phyloP scores from a whole-genome alignment of 2,888 invertebrate species.

The Trachelus troglodyta region DNA sequence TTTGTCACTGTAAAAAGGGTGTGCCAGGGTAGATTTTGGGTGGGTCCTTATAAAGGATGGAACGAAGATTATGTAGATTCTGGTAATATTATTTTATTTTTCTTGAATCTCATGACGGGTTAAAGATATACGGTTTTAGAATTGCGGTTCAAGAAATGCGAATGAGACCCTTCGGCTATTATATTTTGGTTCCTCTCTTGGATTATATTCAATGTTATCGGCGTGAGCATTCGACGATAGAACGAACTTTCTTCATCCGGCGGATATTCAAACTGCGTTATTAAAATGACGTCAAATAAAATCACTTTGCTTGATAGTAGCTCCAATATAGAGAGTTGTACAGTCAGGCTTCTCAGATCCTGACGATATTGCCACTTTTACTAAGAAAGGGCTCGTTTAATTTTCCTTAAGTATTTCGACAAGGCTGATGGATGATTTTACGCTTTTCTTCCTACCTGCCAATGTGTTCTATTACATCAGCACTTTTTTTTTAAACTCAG shows the following conservation, averaged over 20 bases:
- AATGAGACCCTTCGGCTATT: background rate
- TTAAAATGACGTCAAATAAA: conserved; percentile 31
- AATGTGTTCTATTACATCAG: background rate
- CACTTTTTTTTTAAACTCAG: background rate
- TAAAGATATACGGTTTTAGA: background rate
- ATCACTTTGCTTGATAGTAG: conserved; percentile 23
- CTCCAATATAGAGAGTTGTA: background rate
- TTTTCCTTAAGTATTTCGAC: background rate
- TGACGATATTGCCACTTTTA: conserved; percentile 12
- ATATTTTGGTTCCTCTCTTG: background rate
- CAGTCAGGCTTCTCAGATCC: conserved; percentile 4
- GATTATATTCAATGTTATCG: background rate
- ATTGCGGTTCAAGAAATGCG: no score
- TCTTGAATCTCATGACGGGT: background rate
- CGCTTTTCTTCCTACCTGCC: background rate
- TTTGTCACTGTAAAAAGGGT: background rate
- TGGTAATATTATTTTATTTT: background rate
- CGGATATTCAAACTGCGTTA: conserved; percentile 11
- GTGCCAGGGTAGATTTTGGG: background rate
- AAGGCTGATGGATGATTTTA: conserved; percentile 31
- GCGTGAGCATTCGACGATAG: background rate
- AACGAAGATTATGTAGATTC: background rate
- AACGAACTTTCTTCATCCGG: background rate
- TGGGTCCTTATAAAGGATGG: background rate
- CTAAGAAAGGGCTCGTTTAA: conserved; percentile 4